These are phyloP conservation scores for Epinephelus malabaricus DNA, from an alignment of 2,797 vertebrate species.

Conservation along the genomic window DNA sequence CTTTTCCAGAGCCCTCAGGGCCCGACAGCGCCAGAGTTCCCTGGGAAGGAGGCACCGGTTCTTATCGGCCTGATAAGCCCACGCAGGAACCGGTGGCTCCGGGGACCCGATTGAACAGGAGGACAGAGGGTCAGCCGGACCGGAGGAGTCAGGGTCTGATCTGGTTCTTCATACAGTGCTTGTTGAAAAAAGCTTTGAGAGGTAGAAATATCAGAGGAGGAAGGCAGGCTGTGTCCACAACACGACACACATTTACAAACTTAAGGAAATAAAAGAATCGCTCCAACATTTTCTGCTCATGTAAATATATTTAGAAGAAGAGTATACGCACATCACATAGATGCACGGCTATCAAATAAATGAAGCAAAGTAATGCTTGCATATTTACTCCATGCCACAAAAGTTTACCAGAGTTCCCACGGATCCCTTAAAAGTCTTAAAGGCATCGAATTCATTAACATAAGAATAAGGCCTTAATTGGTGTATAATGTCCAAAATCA, in stretches of 20 bases:
- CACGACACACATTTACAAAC: neutral
- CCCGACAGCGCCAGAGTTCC: conserved; percentile 50
- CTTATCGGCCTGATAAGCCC: conserved; percentile 79
- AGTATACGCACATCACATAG: too few species aligned
- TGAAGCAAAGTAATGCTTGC: too few species aligned
- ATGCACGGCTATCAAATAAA: too few species aligned
- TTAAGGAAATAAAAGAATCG: neutral
- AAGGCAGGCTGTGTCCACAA: neutral
- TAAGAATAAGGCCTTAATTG: too few species aligned
- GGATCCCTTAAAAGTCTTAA: too few species aligned
- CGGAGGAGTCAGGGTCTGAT: conserved; percentile 29
- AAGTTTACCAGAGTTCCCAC: too few species aligned
- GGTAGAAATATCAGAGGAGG: conserved; percentile 2
- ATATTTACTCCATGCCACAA: too few species aligned
- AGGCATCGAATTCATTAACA: too few species aligned
- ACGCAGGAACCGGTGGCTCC: conserved; percentile 65
- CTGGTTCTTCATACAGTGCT: conserved; percentile 10
- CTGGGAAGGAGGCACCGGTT: conserved; percentile 63
- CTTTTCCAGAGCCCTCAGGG: conserved; percentile 45
- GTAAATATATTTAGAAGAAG: too few species aligned
- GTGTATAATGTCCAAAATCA: too few species aligned
- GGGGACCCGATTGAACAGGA: conserved; percentile 54
- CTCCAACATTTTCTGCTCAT: neutral
- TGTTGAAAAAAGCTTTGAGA: neutral
- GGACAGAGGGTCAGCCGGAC: conserved; percentile 60